Evolutionary conservation across 2,888 invertebrate species (phyloP), one percentile per base, ranked within the genome.

Genomic region (Pachliopta kotzebuea): DNA sequence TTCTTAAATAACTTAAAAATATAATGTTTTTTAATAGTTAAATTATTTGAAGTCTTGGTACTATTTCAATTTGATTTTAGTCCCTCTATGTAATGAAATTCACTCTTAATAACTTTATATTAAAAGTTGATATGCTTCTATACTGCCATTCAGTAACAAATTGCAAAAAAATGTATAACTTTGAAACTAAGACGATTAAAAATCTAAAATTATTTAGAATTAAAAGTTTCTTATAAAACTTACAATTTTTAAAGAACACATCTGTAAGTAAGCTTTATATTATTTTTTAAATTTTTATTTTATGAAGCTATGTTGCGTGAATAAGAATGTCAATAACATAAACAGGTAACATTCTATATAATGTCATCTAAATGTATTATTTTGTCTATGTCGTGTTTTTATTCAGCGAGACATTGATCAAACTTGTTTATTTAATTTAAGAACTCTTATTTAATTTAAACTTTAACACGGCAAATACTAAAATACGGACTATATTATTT

Each of bases 391-490:
- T 65, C 60, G 60, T 79, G 77, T 80, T 79, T 84, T 78, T 78
- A 74, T 75, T 79, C 76, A 77, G 78, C 76, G 77, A 75, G 77
- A 76, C 72, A 80, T 79, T 76, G 79, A 80, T 78, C 71, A 78
- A 78, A 80, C 75, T 76, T 75, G 71, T 74, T 78, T 70, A 68
- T 68, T 26, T 53, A 31, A 62, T 63, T 59, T 64, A 26, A 20
- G 23, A 21, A 53, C 52, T 56, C 23, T 21, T 53, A 14, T 18
- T 3, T 52, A 56, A 53, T 53, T 23, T 29, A 45, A 17, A 31
- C 26, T 20, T 24, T 50, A 58, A 23, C 20, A 37, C 31, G 49
- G 6, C 14, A 42, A 18, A 53, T 54, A 57, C 17, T 24, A 18
- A n/a, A 24, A 42, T 24, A n/a, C 11, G 57, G 21, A 45, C 21